Evolutionary conservation across 23 tunicate genomes (phyloP), one percentile per base, ranked within the genome.

Genomic region (Diplosoma virens): DNA sequence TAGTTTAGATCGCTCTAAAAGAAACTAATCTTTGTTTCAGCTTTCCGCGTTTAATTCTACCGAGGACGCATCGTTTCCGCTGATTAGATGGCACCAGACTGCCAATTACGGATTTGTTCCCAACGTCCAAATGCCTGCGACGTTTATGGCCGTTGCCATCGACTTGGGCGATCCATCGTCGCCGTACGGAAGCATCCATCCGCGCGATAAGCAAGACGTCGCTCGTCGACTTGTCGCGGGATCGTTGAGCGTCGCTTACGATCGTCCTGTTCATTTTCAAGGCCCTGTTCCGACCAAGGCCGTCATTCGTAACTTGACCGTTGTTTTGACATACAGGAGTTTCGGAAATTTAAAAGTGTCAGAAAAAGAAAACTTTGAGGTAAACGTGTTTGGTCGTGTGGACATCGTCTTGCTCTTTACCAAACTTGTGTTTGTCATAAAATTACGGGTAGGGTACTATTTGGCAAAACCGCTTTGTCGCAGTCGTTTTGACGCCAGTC

Each of bases 121-220:
- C 0, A 89, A 89, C 59, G 31, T 59, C 0, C 48, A 70, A 25
- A 82, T 89, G 88, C 81, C 75, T 17, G 82, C 82, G 48, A 82
- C 88, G 7, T 89, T 89, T 61, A 89, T 89, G 96, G 88, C 96
- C 22, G 96, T 89, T 16, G 88, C 96, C 6, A 71, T 89, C 32
- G 96, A 89, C 52, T 37, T 89, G 46, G 79, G 89, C 59, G 96
- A 89, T 72, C 46, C 73, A 21, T 58, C 58, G 0, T 89, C 96
- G 0, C 88, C 96, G 30, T 67, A 34, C 21, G 87, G 84, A 67
- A 87, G 86, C 64, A 65, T 81, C 16, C 95, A 87, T 47, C 85
- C 87, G 7, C 30, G 95, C 1, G 87, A 87, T 66, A 87, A 87
- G 78, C 78, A 87, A 21, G 95, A 87, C 68, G 95, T 87, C 23